Base-by-base conservation (phyloP, 2,888 invertebrate genomes). In the Agapostemon virescens region DNA sequence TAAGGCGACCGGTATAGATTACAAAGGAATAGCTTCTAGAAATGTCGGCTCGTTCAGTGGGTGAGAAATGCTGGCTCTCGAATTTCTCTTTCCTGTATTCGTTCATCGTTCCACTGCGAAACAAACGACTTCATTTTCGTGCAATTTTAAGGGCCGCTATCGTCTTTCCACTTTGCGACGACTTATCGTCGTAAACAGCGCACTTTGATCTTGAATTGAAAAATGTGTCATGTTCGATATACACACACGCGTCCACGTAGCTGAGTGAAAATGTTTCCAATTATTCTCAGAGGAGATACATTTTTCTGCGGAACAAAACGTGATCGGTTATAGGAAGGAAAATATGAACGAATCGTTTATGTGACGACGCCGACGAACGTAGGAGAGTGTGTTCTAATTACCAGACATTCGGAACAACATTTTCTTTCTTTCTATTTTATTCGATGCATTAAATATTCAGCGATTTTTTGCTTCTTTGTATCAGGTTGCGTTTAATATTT, bases 1-100 rank as follows among this genome's bases (percentile, higher is more conserved):
- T 72, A 58, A 85, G 85, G 64, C 84, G 69, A 74, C 77, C 77
- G 49, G 78, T 79, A 85, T 77, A 81, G 78, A 85, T 85, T 85
- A 84, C 85, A 84, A 85, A 85, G 80, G 80, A 81, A 85, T 71
- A 80, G 80, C 82, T 84, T 69, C 73, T 77, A 78, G 82, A 80
- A 85, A 85, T 78, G 85, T 82, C 84, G 67, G 63, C 38, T 67
- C 68, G 67, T 73, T 73, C 58, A 26, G 69, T 36, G 64, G 74
- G 77, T 36, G 83, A 58, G 77, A 79, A 70, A 77, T 67, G 68
- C 73, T 74, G 66, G 52, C 76, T 85, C 84, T 85, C 84, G 71
- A 76, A 85, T 84, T 85, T 85, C 81, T 78, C 82, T 49, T 45
- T 49, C 26, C 49, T 63, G 38, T 76, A 74, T 74, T 58, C 70